These are phyloP conservation scores for Masticophis lateralis DNA, from an alignment of 2,797 vertebrate genomes.

Conservation along the genomic window DNA sequence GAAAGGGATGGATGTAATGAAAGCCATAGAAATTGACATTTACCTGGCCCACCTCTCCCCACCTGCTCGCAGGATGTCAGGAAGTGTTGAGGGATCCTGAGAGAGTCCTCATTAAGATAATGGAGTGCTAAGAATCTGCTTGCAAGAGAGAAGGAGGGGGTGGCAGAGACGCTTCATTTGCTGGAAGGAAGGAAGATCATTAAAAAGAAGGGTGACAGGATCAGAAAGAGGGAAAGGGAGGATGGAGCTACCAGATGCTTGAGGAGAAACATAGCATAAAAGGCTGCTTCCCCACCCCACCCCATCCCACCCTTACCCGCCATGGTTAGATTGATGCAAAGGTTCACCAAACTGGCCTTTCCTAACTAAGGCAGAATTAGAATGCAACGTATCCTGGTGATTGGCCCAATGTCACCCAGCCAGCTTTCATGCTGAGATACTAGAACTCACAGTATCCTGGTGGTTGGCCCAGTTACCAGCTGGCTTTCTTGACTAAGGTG, in stretches of 20 bases:
- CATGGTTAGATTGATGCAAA: neutral
- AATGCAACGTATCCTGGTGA: neutral
- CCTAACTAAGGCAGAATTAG: neutral
- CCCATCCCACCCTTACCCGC: no score
- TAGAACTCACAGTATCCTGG: neutral
- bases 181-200: constrained; percentile 51
- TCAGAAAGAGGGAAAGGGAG: constrained; percentile 10
- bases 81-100: neutral
- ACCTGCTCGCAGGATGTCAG: neutral
- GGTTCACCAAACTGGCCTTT: neutral
- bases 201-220: constrained; percentile 47
- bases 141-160: constrained; percentile 58
- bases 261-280: neutral
- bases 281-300: neutral
- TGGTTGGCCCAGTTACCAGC: neutral
- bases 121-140: constrained; percentile 63
- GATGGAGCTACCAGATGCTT: neutral
- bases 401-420: neutral
- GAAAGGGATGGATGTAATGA: neutral
- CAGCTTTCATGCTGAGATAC: neutral
- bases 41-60: neutral
- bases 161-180: constrained; percentile 52
- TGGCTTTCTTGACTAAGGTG: neutral
- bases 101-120: constrained; percentile 67
- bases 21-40: neutral